A percentile compares a stretch with the other conserved stretches of the same genome.
Evolutionary conservation across 2,888 invertebrate genomes (phyloP).

Genomic region (Drosophila macrospina): DNA sequence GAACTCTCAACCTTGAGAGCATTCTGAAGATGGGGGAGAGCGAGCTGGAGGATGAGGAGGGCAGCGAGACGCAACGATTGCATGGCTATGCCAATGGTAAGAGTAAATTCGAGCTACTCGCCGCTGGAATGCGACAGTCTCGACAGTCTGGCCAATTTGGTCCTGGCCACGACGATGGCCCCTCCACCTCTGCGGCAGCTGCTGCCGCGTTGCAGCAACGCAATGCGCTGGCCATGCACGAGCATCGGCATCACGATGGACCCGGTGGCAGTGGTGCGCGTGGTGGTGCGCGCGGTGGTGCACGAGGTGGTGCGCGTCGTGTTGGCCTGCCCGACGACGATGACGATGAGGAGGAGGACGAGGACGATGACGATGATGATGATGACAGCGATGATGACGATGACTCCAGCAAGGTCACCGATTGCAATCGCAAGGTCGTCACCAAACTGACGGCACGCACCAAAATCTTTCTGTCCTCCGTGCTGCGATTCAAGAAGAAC

Average conservation of each 20-base stretch:
- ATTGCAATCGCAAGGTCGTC: conserved; percentile 80
- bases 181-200: conserved; percentile 58
- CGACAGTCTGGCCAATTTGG: no score
- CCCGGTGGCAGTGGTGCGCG: no score
- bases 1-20: conserved; percentile 83
- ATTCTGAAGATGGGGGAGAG: conserved; percentile 85
- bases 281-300: no score
- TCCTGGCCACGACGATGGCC: conserved; percentile 23
- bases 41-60: conserved; percentile 85
- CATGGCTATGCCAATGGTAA: conserved; percentile 19
- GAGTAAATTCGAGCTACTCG: conserved; percentile 79
- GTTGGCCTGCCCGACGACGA: background rate
- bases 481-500: conserved; percentile 84
- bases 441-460: conserved; percentile 84
- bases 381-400: conserved; percentile 14
- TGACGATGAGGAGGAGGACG: conserved; percentile 1
- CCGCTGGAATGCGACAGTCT: conserved; percentile 46
- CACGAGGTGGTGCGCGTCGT: no score
- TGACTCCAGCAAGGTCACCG: conserved; percentile 25
- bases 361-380: conserved; percentile 2
- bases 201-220: conserved; percentile 43
- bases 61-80: conserved; percentile 59
- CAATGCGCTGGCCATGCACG: background rate
- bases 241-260: background rate
- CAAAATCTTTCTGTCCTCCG: conserved; percentile 83